Conservation (phyloP, 2,888 invertebrate species). For the Busseola fusca region DNA sequence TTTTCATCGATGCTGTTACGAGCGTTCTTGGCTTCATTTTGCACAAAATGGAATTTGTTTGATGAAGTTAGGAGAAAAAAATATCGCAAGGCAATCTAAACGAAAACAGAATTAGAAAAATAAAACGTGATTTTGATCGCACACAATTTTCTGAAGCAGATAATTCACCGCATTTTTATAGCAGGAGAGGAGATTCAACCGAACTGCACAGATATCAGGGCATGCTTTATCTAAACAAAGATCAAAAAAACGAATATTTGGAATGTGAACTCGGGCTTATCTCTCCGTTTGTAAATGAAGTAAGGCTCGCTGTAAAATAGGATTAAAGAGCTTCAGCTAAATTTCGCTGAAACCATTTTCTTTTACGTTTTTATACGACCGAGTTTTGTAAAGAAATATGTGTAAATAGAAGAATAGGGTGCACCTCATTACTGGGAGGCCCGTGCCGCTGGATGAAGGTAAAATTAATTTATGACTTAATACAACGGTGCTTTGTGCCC, state of each 20-base stretch:
- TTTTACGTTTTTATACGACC: slow-evolving; percentile 54
- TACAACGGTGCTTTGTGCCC: slow-evolving; percentile 68
- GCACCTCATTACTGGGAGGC: slow-evolving; percentile 73
- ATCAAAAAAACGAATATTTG: slow-evolving; percentile 72
- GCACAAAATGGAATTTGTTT: slow-evolving; percentile 48
- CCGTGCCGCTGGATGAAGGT: slow-evolving; percentile 64
- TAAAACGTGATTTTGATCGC: slow-evolving; percentile 33
- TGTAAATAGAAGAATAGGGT: slow-evolving; percentile 70
- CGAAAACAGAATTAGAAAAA: slow-evolving; percentile 44
- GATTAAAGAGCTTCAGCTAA: slow-evolving; percentile 73
- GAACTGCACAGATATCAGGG: slow-evolving; percentile 65
- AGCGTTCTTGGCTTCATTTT: slow-evolving; percentile 44
- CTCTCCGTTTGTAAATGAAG: slow-evolving; percentile 77
- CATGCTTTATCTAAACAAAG: slow-evolving; percentile 68
- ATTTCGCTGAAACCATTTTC: slow-evolving; percentile 61
- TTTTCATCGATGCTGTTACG: slow-evolving; percentile 54
- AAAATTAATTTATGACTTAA: slow-evolving; percentile 84
- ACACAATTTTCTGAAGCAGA: slow-evolving; percentile 35
- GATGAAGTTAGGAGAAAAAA: slow-evolving; percentile 45
- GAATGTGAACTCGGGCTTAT: slow-evolving; percentile 71
- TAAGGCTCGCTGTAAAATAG: slow-evolving; percentile 70
- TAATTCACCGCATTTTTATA: slow-evolving; percentile 46
- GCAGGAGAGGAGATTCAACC: slow-evolving; percentile 55
- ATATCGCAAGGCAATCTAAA: slow-evolving; percentile 45
- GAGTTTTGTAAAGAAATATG: slow-evolving; percentile 69